Base-by-base conservation (phyloP, 2,797 vertebrate species). In the Cyprinella venusta region DNA sequence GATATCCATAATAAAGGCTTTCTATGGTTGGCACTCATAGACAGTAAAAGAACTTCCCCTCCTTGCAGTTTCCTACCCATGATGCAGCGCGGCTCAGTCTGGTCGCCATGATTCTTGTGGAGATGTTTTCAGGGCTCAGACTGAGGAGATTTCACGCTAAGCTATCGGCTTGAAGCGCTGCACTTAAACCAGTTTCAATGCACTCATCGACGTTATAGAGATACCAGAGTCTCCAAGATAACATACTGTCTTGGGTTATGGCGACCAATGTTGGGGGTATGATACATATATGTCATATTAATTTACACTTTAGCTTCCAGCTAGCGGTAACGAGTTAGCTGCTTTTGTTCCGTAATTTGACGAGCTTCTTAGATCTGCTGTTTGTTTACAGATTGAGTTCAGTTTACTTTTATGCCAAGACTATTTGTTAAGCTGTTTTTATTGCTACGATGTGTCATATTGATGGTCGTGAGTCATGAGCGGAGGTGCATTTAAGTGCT, bases 241-340 rank as follows among this genome's bases (percentile, higher is more conserved):
- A 61, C 81, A 81, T 2, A 70, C 65, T 8, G 8, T 84, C 84
- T 88, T 88, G 86, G 87, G 91, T 69, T 83, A 96, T 96, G 95
- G 93, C 94, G 84, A 85, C 90, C 80, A 93, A 89, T 88, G 86
- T 88, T 15, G 89, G 90, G 88, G 94, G 94, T 95, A 90, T 90
- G 94, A 89, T 77, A 30, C n/a, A n/a, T 59, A 38, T 69, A 76
- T 7, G 65, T 82, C 78, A 74, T 42, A 89, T 76, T 61, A 84
- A 61, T 50, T 68, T 21, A 52, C n/a, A 77, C 9, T 21, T 71
- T 76, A 82, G 71, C 71, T 42, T 48, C 16, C 18, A 30, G 74
- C 74, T 68, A 83, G 24, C n/a, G 36, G 38, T 76, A 76, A 40
- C 52, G 12, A 40, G 21, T 40, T 76, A 36, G 71, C 76, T 69